These are phyloP conservation scores for Centropus bengalensis DNA, from an alignment of 2,113 vertebrate genomes.

Conservation along the genomic window DNA sequence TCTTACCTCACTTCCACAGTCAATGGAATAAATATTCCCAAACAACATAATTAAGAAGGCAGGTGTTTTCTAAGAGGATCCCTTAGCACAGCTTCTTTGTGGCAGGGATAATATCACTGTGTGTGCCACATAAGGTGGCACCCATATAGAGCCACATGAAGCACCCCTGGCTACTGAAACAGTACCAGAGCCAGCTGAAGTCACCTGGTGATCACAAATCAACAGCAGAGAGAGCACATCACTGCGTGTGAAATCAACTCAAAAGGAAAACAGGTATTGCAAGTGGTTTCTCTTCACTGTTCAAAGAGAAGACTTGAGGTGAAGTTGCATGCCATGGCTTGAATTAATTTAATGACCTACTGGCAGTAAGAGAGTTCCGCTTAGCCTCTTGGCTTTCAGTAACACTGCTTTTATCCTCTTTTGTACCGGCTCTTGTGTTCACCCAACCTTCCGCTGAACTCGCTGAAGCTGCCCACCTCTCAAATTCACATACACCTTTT, in stretches of 20 bases:
- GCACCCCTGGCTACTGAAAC: neutral
- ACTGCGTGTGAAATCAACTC: neutral
- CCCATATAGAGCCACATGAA: no score
- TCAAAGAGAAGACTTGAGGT: neutral
- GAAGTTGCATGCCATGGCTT: neutral
- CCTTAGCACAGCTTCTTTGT: neutral
- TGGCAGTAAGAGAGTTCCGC: neutral
- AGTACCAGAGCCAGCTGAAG: neutral
- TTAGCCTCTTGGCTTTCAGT: neutral
- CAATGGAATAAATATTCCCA: neutral
- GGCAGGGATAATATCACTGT: neutral
- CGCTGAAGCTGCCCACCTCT: neutral
- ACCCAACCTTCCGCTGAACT: neutral
- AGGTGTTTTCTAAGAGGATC: neutral
- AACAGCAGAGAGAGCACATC: neutral
- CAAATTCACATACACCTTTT: neutral
- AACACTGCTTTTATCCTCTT: neutral
- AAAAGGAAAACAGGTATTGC: neutral
- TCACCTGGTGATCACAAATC: fast-evolving
- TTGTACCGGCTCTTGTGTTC: neutral
- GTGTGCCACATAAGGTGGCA: neutral
- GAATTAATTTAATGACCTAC: neutral
- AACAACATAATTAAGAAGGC: neutral
- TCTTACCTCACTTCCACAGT: neutral
- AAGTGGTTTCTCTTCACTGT: neutral